Conservation (phyloP, 1,140 invertebrate genomes). For the Drosophila santomea region DNA sequence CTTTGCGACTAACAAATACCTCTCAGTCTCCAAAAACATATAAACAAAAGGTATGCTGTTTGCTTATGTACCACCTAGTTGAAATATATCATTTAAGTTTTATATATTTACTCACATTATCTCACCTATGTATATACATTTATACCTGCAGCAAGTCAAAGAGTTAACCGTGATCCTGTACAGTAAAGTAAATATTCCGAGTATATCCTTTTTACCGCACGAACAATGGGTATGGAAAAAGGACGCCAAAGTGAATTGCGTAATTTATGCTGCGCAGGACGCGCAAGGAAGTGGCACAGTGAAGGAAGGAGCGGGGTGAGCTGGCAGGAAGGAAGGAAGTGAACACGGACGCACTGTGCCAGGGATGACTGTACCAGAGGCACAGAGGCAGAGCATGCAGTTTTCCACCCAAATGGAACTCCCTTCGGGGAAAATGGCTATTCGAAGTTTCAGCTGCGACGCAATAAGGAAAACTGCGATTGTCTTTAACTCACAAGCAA, state of each 20-base stretch:
- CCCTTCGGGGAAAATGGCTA: constrained; percentile 36
- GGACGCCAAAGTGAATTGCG: constrained; percentile 69
- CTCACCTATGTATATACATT: too few relatives aligned
- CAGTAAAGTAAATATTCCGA: background rate
- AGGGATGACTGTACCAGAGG: constrained; percentile 32
- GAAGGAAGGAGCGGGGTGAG: constrained; percentile 3
- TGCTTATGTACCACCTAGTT: too few relatives aligned
- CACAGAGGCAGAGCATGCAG: constrained; percentile 58
- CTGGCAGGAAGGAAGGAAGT: constrained; percentile 25
- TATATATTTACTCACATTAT: too few relatives aligned
- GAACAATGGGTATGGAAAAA: constrained; percentile 25
- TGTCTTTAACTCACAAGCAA: constrained; percentile 52
- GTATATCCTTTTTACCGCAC: constrained; percentile 17
- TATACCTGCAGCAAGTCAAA: background rate
- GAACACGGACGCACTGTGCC: constrained; percentile 42
- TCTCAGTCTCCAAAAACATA: background rate
- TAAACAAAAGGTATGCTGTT: too few relatives aligned
- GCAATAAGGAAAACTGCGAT: constrained; percentile 77
- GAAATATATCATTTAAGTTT: too few relatives aligned
- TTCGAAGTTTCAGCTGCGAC: constrained; percentile 60
- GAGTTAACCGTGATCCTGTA: too few relatives aligned
- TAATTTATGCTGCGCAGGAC: constrained; percentile 80
- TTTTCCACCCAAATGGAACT: constrained; percentile 58
- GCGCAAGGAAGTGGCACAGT: constrained; percentile 35
- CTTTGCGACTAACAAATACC: background rate